phyloP scores from a whole-genome alignment of 1,140 invertebrate species.

The Grapholita molesta region DNA sequence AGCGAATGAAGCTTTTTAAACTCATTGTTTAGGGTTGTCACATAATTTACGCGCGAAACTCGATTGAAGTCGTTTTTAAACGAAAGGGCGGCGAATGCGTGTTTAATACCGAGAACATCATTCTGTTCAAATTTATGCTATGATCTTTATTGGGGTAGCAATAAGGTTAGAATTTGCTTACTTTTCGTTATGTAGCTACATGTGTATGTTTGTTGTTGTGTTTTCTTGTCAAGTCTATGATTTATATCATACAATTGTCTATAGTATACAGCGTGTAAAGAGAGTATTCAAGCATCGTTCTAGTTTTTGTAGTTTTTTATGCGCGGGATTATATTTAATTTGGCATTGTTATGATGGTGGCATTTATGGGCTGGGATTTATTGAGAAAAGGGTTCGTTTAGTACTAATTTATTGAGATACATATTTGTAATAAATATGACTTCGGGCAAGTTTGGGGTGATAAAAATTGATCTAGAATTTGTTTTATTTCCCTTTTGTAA shows the following conservation, averaged over 20 bases:
- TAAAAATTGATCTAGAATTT: conserved; percentile 2
- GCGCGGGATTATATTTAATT: conserved; percentile 69
- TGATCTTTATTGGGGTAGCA: conserved; percentile 19
- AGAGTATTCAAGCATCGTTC: conserved; percentile 56
- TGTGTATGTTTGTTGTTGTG: conserved; percentile 36
- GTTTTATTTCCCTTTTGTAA: background rate
- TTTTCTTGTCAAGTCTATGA: conserved; percentile 74
- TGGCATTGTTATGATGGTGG: conserved; percentile 57
- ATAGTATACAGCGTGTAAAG: conserved; percentile 69
- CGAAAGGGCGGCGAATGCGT: conserved; percentile 62
- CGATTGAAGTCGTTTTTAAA: conserved; percentile 65
- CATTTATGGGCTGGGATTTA: conserved; percentile 61
- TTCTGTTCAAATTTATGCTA: background rate
- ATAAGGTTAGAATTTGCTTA: conserved; percentile 30
- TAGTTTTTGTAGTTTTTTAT: conserved; percentile 58
- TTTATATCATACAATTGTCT: conserved; percentile 70
- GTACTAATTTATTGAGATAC: conserved; percentile 22
- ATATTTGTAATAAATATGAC: conserved; percentile 9
- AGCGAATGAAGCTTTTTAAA: conserved; percentile 67
- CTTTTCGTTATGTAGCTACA: conserved; percentile 18
- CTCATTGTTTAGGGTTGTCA: conserved; percentile 67
- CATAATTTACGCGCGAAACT: conserved; percentile 71
- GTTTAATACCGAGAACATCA: conserved; percentile 18
- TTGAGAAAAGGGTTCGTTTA: conserved; percentile 43
- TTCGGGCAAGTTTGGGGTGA: background rate